Evolutionary conservation across 2,888 invertebrate genomes (phyloP).

Genomic region (Troides aeacus): DNA sequence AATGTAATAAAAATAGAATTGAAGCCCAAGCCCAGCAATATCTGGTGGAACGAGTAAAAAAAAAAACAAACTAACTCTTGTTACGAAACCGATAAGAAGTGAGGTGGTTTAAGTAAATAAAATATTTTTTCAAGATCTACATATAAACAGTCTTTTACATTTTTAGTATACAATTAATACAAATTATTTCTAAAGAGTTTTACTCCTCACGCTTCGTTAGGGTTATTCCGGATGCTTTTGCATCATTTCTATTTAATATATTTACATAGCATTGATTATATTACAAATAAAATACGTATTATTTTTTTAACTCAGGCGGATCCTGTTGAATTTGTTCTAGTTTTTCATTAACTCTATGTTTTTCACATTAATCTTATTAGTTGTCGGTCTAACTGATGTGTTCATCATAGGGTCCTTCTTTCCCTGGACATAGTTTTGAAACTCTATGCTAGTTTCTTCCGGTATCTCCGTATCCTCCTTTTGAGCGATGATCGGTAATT

Average conservation of each 20-base stretch:
- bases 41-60: no score
- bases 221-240: background rate
- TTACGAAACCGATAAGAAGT: background rate
- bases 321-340: constrained; percentile 33
- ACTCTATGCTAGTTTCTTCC: constrained; percentile 50
- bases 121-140: constrained; percentile 11
- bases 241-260: background rate
- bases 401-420: constrained; percentile 76
- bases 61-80: no score
- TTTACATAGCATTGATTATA: background rate
- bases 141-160: constrained; percentile 44
- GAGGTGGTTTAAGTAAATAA: background rate
- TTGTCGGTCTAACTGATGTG: constrained; percentile 61
- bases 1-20: no score
- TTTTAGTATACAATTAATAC: constrained; percentile 23
- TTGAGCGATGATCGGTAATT: constrained; percentile 60
- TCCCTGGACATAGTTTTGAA: constrained; percentile 62
- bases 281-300: background rate
- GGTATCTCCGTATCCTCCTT: constrained; percentile 54
- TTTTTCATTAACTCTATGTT: constrained; percentile 77
- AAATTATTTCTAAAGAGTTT: background rate
- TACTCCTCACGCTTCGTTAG: background rate
- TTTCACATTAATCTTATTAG: constrained; percentile 74
- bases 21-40: no score
- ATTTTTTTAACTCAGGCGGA: constrained; percentile 25